Evolutionary conservation across 2,113 vertebrate species (phyloP).

Genomic region (Rhombomys opimus): DNA sequence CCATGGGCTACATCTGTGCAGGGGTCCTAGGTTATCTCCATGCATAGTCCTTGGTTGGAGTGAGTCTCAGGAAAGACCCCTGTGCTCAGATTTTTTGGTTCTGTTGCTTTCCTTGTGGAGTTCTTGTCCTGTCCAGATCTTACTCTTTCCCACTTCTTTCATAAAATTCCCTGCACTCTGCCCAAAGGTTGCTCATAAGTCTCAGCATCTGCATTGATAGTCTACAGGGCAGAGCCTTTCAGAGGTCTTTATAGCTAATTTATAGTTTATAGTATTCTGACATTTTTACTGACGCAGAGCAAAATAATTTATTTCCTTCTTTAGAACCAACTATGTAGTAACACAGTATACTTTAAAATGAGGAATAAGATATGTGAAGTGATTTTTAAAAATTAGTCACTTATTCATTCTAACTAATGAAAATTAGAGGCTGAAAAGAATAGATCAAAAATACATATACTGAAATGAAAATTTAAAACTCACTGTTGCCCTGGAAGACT

Average conservation of each 20-base stretch:
- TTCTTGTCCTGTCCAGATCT: no score
- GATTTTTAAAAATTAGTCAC: background rate
- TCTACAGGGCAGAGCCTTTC: no score
- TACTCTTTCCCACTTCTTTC: no score
- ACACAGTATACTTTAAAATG: background rate
- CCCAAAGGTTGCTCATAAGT: no score
- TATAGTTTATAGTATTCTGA: background rate
- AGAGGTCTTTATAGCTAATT: background rate
- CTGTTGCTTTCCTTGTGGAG: no score
- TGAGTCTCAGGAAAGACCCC: no score
- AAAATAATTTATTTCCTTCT: background rate
- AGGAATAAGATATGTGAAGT: background rate
- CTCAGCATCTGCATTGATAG: no score
- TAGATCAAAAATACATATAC: background rate
- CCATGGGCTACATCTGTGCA: no score
- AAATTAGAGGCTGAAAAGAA: background rate
- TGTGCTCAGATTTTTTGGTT: no score
- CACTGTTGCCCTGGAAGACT: rapidly evolving
- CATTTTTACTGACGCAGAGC: background rate
- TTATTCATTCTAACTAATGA: background rate
- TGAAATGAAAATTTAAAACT: background rate
- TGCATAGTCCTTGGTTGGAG: no score
- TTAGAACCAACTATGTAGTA: background rate
- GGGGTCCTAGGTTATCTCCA: no score
- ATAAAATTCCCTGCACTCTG: no score